phyloP scores from a whole-genome alignment of 2,888 invertebrate genomes.

The Tachina fera region DNA sequence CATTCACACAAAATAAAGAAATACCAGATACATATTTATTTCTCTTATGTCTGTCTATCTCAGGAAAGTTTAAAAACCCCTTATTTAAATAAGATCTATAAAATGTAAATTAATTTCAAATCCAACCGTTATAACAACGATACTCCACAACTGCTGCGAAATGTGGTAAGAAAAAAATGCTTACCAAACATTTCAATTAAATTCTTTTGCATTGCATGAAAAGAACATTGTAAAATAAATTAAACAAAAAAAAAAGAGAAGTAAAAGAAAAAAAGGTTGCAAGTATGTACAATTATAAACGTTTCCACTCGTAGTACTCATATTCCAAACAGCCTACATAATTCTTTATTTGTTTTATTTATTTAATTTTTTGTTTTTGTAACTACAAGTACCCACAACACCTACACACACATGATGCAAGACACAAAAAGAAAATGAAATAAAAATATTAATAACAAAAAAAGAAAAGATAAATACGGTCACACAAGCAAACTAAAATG shows the following conservation, averaged over 20 bases:
- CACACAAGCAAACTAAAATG: conserved; percentile 52
- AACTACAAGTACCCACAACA: conserved; percentile 59
- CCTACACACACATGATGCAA: conserved; percentile 64
- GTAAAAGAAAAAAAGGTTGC: conserved; percentile 17
- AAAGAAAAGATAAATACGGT: conserved; percentile 3
- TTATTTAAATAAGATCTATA: conserved; percentile 63
- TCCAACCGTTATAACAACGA: conserved; percentile 66
- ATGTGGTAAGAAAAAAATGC: conserved; percentile 53
- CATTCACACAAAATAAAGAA: conserved; percentile 2
- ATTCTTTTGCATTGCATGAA: conserved; percentile 55
- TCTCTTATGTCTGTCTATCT: background rate
- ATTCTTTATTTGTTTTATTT: conserved; percentile 50
- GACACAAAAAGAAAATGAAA: conserved; percentile 4
- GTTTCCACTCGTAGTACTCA: conserved; percentile 8
- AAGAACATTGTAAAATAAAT: conserved; percentile 37
- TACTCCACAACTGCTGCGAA: conserved; percentile 31
- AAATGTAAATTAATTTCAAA: conserved; percentile 66
- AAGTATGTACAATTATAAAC: conserved; percentile 30
- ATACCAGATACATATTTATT: background rate
- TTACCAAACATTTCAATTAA: conserved; percentile 68
- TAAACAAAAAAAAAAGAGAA: conserved; percentile 9
- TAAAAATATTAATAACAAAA: conserved; percentile 16
- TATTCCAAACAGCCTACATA: conserved; percentile 65
- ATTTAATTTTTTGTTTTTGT: conserved; percentile 1
- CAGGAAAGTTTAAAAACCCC: conserved; percentile 35